Evolutionary conservation across 2,888 invertebrate genomes (phyloP), one percentile per base, ranked within the genome.

Genomic region (Aphodius granarius): DNA sequence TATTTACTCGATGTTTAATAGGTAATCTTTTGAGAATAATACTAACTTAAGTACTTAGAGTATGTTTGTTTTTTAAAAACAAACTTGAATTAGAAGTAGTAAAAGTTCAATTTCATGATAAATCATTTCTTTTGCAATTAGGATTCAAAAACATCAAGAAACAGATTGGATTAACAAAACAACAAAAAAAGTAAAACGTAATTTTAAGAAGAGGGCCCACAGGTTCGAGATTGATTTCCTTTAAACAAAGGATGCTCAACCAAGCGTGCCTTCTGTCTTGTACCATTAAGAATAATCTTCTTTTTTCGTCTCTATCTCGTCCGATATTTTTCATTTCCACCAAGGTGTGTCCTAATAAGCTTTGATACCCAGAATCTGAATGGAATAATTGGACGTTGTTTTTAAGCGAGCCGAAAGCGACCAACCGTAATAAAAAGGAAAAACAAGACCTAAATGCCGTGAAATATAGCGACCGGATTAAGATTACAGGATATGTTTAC

Each of bases 221-320:
- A 9, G 4, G 43, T n/a, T n/a, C 43, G 43, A 2, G 79, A 80
- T 73, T 77, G 81, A 81, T 81, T 81, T 79, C 73, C 73, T 78
- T 78, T 77, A 79, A 77, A 81, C 80, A 81, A 80, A 81, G 81
- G 76, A 78, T 73, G 72, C 75, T 77, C 77, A 73, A 23, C 74
- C 62, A 65, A 74, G 74, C 77, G 75, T 75, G 68, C 16, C 19
- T 62, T 72, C 43, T 64, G 70, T 71, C 71, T 63, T 71, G 63
- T 74, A 43, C 43, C 43, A 43, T 43, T 43, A 43, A 43, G 43
- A 13, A 43, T 23, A 23, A 23, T 23, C 23, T 43, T 43, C 13
- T 43, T 43, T 43, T 43, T 43, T 43, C 43, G 6, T 43, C 2
- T 43, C 43, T 43, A 6, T 43, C 43, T 43, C 43, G 43, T 43